Conservation (phyloP, 2,113 vertebrate species). For the Campylomormyrus tamandua region DNA sequence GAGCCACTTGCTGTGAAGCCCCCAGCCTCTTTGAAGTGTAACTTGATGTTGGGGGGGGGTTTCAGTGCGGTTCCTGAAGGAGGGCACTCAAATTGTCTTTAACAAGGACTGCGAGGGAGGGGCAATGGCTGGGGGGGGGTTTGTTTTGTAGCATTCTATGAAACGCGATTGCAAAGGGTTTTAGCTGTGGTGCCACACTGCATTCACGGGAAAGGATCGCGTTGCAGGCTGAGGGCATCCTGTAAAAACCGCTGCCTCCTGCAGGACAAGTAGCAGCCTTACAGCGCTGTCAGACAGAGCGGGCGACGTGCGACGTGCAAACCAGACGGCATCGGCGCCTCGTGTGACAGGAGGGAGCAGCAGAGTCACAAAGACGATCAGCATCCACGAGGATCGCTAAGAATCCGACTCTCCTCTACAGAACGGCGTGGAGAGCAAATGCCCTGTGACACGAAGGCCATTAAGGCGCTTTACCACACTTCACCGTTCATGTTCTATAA, state of each 20-base stretch:
- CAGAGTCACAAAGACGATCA: not conserved
- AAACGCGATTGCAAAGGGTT: not conserved
- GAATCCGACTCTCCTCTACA: not conserved
- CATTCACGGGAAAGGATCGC: not conserved
- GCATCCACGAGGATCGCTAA: not conserved
- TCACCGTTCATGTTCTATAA: not conserved
- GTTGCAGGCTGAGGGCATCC: not conserved
- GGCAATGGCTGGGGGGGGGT: not conserved
- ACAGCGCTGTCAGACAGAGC: not conserved
- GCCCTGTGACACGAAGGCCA: not conserved
- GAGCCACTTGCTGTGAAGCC: not conserved
- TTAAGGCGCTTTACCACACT: not conserved
- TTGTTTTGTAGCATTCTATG: not conserved
- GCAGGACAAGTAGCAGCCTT: not conserved
- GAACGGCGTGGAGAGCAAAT: not conserved
- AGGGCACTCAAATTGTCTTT: not conserved
- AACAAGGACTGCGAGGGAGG: not conserved
- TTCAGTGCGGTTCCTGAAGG: not conserved
- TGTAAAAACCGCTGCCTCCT: not conserved
- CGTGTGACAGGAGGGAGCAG: not conserved
- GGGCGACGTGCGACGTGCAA: not conserved
- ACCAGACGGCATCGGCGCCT: not conserved
- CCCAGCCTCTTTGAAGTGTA: slow-evolving; percentile 16
- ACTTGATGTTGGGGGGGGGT: not conserved
- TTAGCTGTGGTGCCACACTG: not conserved